Evolutionary conservation across 2,888 invertebrate species (phyloP).

Genomic region (Rhogogaster chlorosoma): DNA sequence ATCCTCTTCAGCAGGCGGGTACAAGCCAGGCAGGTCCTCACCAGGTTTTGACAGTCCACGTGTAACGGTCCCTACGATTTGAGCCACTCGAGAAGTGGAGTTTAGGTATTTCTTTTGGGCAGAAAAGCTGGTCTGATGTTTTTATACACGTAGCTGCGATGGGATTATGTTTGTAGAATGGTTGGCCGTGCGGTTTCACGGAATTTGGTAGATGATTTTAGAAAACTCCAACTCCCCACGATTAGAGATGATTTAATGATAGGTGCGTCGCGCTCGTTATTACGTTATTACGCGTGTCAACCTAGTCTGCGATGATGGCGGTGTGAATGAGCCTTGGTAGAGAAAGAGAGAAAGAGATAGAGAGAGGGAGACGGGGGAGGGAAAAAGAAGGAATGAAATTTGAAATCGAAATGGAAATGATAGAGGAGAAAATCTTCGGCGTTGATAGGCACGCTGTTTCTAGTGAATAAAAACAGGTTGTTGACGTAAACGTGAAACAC

Average conservation of each 20-base stretch:
- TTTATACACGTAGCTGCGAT: background rate
- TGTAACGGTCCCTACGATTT: conserved; percentile 60
- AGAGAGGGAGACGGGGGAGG: background rate
- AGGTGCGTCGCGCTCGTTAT: background rate
- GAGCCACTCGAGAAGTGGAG: conserved; percentile 16
- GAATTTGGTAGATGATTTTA: conserved; percentile 9
- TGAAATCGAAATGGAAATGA: conserved; percentile 51
- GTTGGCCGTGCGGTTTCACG: background rate
- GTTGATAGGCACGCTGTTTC: conserved; percentile 15
- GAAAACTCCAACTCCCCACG: conserved; percentile 4
- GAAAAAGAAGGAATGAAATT: background rate
- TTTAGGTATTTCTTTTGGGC: background rate
- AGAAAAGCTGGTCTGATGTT: conserved; percentile 10
- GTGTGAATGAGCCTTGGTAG: background rate
- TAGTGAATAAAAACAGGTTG: conserved; percentile 26
- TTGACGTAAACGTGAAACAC: conserved; percentile 21
- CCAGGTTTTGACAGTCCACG: conserved; percentile 76
- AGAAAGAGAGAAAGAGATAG: background rate
- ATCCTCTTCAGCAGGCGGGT: conserved; percentile 72
- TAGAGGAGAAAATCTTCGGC: conserved; percentile 14
- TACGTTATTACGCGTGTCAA: conserved; percentile 32
- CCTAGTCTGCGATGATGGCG: background rate
- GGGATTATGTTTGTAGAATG: background rate
- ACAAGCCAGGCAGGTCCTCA: conserved; percentile 72
- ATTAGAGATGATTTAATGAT: conserved; percentile 4